These are phyloP conservation scores for Centruroides vittatus DNA, from an alignment of 1,140 invertebrate genomes.

Conservation along the genomic window DNA sequence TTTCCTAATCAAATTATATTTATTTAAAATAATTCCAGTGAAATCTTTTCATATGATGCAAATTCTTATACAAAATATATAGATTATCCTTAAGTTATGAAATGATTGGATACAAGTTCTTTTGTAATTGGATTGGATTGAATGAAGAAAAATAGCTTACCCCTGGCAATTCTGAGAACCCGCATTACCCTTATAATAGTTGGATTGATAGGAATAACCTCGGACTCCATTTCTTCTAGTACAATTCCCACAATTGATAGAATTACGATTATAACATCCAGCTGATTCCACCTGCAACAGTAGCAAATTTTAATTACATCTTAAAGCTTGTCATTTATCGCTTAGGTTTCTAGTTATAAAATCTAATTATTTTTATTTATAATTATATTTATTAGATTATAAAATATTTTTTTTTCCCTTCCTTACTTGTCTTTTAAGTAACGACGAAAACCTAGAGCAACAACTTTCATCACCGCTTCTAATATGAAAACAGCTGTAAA, in stretches of 20 bases:
- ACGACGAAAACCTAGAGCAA: conserved; percentile 77
- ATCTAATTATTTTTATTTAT: background rate
- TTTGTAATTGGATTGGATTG: background rate
- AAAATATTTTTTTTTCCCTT: too few species aligned
- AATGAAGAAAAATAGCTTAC: background rate
- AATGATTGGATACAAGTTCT: too few species aligned
- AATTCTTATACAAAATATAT: too few species aligned
- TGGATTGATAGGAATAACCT: conserved; percentile 95
- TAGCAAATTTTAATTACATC: background rate
- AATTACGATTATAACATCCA: conserved; percentile 93
- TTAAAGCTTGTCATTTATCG: background rate
- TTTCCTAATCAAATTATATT: too few species aligned
- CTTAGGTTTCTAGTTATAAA: background rate
- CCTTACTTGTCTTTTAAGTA: conserved; percentile 73
- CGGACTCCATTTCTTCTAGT: conserved; percentile 92
- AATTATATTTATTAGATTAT: background rate
- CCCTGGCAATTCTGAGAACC: conserved; percentile 87
- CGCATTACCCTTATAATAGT: conserved; percentile 98
- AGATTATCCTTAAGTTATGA: too few species aligned
- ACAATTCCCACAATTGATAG: conserved; percentile 89
- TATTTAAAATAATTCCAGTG: too few species aligned
- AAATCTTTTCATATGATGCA: too few species aligned
- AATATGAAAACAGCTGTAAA: conserved; percentile 98
- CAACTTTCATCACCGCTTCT: conserved; percentile 88
- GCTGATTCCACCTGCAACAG: conserved; percentile 78